phyloP scores from a whole-genome alignment of 1,140 invertebrate genomes.

The Drosophila ercepeae region DNA sequence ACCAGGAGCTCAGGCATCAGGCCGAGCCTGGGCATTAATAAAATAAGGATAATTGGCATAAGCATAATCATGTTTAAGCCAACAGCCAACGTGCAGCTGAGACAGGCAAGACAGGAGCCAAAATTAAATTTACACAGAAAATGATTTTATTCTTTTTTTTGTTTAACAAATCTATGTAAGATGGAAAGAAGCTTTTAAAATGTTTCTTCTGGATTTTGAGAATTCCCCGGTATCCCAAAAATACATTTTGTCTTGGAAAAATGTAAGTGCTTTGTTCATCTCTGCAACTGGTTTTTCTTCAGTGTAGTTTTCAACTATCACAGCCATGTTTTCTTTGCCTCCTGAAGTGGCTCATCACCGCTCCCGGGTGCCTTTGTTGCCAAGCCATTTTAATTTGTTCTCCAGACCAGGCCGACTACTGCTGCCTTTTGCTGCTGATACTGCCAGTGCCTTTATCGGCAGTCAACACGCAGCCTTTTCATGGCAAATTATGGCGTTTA shows the following conservation, averaged over 20 bases:
- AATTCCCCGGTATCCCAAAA: too few species aligned
- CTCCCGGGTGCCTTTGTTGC: conserved; percentile 59
- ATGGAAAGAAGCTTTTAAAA: too few species aligned
- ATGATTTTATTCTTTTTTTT: background rate
- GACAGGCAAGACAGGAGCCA: conserved; percentile 37
- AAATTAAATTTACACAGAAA: conserved; percentile 29
- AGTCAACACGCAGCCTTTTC: conserved; percentile 81
- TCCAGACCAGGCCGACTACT: conserved; percentile 12
- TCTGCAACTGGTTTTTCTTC: conserved; percentile 6
- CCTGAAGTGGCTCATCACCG: conserved; percentile 32
- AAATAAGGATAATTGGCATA: conserved; percentile 83
- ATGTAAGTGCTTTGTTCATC: too few species aligned
- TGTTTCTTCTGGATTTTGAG: too few species aligned
- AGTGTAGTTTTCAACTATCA: conserved; percentile 55
- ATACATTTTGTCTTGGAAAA: background rate
- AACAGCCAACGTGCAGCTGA: conserved; percentile 71
- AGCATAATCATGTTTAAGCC: conserved; percentile 82
- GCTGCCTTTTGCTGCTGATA: conserved; percentile 63
- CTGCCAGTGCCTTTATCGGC: conserved; percentile 60
- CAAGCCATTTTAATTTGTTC: conserved; percentile 64
- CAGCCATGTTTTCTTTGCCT: conserved; percentile 31
- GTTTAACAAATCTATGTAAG: too few species aligned
- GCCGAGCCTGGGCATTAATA: conserved; percentile 66
- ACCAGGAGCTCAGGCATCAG: background rate
- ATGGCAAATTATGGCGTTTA: conserved; percentile 81